Evolutionary conservation across 2,888 invertebrate species (phyloP).

Genomic region (Volucella bombylans): DNA sequence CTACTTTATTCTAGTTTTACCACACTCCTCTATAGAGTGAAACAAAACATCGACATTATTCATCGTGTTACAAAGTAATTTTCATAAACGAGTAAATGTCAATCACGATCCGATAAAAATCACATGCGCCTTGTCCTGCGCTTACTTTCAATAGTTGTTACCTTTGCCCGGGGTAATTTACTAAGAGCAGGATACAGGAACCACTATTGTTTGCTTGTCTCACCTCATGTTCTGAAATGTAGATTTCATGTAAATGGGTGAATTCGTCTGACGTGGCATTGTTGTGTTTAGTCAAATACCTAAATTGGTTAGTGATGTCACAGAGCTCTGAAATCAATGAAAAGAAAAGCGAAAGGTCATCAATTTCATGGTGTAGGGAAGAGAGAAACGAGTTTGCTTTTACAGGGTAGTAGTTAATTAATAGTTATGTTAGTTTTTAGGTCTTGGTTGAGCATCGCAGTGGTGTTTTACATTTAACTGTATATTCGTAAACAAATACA

Average conservation of each 20-base stretch:
- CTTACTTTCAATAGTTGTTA: conserved; percentile 34
- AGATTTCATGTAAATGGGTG: conserved; percentile 42
- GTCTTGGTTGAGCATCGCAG: conserved; percentile 42
- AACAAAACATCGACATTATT: conserved; percentile 55
- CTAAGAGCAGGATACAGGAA: conserved; percentile 31
- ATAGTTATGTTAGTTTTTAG: conserved; percentile 59
- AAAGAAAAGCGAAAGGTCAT: conserved; percentile 67
- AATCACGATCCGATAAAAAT: conserved; percentile 69
- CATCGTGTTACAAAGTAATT: conserved; percentile 67
- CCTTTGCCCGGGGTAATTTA: conserved; percentile 27
- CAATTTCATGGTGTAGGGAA: conserved; percentile 43
- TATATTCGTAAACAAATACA: conserved; percentile 30
- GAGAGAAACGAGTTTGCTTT: conserved; percentile 15
- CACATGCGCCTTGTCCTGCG: conserved; percentile 59
- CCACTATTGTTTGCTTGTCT: conserved; percentile 55
- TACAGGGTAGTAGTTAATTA: conserved; percentile 59
- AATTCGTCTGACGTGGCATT: conserved; percentile 53
- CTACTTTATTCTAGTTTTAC: too few species aligned
- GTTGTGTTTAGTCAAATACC: conserved; percentile 55
- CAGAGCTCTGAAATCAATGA: conserved; percentile 59
- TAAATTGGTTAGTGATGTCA: conserved; percentile 69
- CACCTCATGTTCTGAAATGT: conserved; percentile 51
- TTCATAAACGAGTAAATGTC: conserved; percentile 69
- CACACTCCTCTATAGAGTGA: conserved; percentile 23
- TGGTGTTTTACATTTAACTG: conserved; percentile 34